These are phyloP conservation scores for Fulmarus glacialis DNA, from an alignment of 2,113 vertebrate genomes.

Conservation along the genomic window DNA sequence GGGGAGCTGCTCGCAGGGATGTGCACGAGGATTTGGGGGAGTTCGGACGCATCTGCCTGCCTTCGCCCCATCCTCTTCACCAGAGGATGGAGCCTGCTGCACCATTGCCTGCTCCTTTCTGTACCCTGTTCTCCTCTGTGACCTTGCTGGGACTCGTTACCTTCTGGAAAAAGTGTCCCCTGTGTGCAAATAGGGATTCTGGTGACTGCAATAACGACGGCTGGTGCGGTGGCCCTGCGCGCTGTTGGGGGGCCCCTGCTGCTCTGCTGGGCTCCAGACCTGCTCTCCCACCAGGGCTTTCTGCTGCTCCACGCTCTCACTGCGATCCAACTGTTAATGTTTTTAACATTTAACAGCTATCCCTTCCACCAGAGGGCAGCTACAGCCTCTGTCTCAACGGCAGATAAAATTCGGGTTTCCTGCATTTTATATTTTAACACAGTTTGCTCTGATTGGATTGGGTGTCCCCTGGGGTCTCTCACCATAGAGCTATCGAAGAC, in stretches of 20 bases:
- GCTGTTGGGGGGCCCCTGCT: not conserved
- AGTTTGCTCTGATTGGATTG: not conserved
- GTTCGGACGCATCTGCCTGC: not conserved
- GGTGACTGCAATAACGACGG: not conserved
- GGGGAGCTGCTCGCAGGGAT: fast-evolving
- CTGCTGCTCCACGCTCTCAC: fast-evolving
- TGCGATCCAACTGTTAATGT: fast-evolving
- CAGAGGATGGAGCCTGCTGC: not conserved
- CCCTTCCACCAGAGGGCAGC: conserved; percentile 45
- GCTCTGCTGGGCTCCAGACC: not conserved
- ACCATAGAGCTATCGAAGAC: not conserved
- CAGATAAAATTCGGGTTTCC: fast-evolving
- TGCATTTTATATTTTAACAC: not conserved
- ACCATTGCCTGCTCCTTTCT: not conserved
- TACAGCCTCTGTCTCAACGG: not conserved
- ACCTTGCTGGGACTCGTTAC: not conserved
- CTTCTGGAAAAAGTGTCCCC: not conserved
- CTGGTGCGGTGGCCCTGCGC: not conserved
- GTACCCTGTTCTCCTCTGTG: not conserved
- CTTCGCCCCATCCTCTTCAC: not conserved
- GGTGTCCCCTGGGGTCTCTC: not conserved
- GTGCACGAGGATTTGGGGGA: fast-evolving
- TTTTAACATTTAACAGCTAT: not conserved
- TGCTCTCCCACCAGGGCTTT: not conserved
- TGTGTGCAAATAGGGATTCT: not conserved